Evolutionary conservation across 92 coral and sea anemone genomes (phyloP), one percentile per base, ranked within the genome.

Genomic region (Parazoanthus darwini): DNA sequence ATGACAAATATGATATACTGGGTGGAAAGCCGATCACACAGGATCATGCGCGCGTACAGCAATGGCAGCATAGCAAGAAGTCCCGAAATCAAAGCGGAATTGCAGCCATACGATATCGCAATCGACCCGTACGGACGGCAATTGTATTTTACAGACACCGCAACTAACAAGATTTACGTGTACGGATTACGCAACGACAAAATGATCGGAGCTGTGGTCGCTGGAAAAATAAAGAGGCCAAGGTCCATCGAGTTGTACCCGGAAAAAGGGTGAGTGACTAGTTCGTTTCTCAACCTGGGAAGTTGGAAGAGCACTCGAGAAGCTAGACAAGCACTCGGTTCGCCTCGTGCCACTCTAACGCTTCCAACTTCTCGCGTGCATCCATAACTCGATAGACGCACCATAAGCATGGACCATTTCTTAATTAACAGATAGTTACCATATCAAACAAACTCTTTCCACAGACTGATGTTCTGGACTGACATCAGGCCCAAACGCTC

Each of bases 391-490:
- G 33, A 29, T 29, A 29, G 33, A 29, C 33, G 33, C 33, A 29
- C 33, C 33, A 0, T 29, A 29, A 29, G 33, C 33, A 29, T 29
- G 33, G 33, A 29, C 33, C 33, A 29, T 29, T 29, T 29, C 33
- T 29, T 29, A 29, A 29, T 29, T 29, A 54, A 54, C 14, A 54
- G 9, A 54, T 54, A 11, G 14, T 54, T 54, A 54, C 59, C 59
- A 11, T 54, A 15, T 54, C 18, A 54, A 54, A 54, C 59, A 54
- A 54, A 13, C 59, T 13, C 15, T 72, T 9, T 72, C 5, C 65
- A 25, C 36, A 82, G 86, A 43, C 86, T 82, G 77, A 66, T 82
- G 77, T 82, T 82, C 56, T 82, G 86, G 86, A 82, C 86, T 16
- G 77, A 67, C 20, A 23, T 63, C 77, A 82, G 63, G 72, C 16